phyloP scores from a whole-genome alignment of 2,888 invertebrate species.

The Scaptomyza parva region DNA sequence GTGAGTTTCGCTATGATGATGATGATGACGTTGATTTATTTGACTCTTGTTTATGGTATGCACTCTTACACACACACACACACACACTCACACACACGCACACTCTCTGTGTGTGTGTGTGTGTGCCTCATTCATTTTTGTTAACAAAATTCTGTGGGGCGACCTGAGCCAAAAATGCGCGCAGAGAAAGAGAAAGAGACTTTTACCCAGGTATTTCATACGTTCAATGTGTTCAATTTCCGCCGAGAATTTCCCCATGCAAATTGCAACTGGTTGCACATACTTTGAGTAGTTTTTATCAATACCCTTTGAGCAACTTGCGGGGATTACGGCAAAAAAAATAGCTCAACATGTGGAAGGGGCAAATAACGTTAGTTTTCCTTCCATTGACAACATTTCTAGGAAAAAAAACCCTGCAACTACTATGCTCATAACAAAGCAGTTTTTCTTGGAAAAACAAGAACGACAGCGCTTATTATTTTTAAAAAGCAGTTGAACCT shows the following conservation, averaged over 20 bases:
- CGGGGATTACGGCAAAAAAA: neutral
- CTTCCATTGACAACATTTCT: neutral
- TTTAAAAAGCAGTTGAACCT: neutral
- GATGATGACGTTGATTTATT: slow-evolving; percentile 71
- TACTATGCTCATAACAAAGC: too few species aligned
- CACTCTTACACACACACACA: slow-evolving; percentile 38
- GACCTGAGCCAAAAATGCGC: slow-evolving; percentile 32
- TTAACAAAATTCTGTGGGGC: slow-evolving; percentile 34
- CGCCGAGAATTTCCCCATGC: slow-evolving; percentile 18
- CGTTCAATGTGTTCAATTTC: slow-evolving; percentile 37
- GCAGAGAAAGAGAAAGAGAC: slow-evolving; percentile 9
- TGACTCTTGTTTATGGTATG: slow-evolving; percentile 71
- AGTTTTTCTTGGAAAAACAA: neutral
- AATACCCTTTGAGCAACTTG: slow-evolving; percentile 3
- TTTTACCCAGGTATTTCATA: slow-evolving; percentile 36
- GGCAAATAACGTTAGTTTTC: neutral
- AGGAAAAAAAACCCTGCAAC: neutral
- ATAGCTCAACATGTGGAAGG: neutral
- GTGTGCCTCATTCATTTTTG: slow-evolving; percentile 43
- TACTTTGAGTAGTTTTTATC: slow-evolving; percentile 28
- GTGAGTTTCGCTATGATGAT: slow-evolving; percentile 53
- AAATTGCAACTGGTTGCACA: slow-evolving; percentile 31
- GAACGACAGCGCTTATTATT: neutral
- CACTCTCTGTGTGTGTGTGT: too few species aligned
- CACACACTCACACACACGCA: slow-evolving; percentile 20